Evolutionary conservation across 2,797 vertebrate genomes (phyloP), one percentile per base, ranked within the genome.

Genomic region (Microctenopoma steveboyesi): DNA sequence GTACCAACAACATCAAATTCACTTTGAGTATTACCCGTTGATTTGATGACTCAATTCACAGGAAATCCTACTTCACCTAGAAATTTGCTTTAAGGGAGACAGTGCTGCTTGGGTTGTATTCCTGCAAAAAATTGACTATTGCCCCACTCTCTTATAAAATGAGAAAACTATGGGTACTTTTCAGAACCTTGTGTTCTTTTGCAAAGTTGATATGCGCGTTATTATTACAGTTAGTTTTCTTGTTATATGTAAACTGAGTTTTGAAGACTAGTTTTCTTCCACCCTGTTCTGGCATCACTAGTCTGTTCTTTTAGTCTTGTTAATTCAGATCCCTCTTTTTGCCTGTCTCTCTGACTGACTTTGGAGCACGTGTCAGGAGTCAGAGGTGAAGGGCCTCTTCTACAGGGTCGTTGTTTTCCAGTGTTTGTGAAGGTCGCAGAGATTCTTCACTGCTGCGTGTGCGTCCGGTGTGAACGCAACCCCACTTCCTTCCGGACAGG

Each of bases 341-440:
- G 15, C 15, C 25, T 69, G n/a, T 66, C 28, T 52, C 40, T 57
- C 43, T 12, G 3, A 61, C 33, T 79, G 39, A 40, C 57, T 78
- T 58, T 4, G 39, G 64, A 71, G 78, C 79, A 60, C 52, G 74
- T 86, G 84, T 81, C 55, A 72, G 74, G 71, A 69, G 68, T 86
- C 69, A 3, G 62, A 76, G 73, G 58, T 83, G 71, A 83, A 74
- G 81, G 88, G 75, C 81, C 79, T 76, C 70, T 42, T 85, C 67
- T 22, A 25, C 60, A 72, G 76, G 90, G 89, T 92, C 86, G 57
- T 13, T 65, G 84, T 92, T 93, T 94, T 92, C 92, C 90, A 90
- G 84, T 82, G 76, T 84, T 84, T 85, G 66, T n/a, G 69, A 79
- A 89, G 86, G 85, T 85, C 87, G 79, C 69, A 7, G 46, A 76